These are phyloP conservation scores for Podarcis raffonei DNA, from an alignment of 2,113 vertebrate genomes.

Conservation along the genomic window DNA sequence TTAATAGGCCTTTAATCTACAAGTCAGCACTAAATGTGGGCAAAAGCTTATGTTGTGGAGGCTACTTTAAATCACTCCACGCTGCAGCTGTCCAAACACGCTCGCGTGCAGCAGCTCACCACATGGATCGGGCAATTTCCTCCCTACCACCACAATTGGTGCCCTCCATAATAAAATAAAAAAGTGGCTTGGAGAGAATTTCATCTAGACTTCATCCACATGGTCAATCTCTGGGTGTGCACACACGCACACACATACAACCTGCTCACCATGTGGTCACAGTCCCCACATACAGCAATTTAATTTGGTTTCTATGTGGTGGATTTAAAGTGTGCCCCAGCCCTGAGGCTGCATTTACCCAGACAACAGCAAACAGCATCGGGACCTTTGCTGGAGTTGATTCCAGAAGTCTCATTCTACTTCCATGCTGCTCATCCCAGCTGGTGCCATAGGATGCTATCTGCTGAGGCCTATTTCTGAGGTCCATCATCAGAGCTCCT, in stretches of 20 bases:
- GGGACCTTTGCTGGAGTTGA: not conserved
- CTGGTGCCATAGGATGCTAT: not conserved
- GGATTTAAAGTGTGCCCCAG: not conserved
- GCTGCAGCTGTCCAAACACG: slow-evolving; percentile 10
- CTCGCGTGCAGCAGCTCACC: not conserved
- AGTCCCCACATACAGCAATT: not conserved
- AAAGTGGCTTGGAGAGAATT: not conserved
- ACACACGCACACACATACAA: not conserved
- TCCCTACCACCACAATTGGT: not conserved
- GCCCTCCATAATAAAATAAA: not conserved
- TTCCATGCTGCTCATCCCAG: not conserved
- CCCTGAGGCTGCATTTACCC: not conserved
- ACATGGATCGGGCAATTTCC: not conserved
- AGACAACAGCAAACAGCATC: not conserved
- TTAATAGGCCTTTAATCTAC: not conserved
- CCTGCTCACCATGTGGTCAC: not conserved
- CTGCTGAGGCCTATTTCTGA: too few relatives aligned
- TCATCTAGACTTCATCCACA: not conserved
- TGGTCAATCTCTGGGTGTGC: not conserved
- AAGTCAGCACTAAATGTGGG: not conserved
- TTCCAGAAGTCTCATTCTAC: not conserved
- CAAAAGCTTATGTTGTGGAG: not conserved
- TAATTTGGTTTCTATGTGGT: not conserved
- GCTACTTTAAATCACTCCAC: slow-evolving; percentile 1
- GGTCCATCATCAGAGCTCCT: too few relatives aligned